phyloP scores from a whole-genome alignment of 2,797 vertebrate species.

The Microchirus variegatus region DNA sequence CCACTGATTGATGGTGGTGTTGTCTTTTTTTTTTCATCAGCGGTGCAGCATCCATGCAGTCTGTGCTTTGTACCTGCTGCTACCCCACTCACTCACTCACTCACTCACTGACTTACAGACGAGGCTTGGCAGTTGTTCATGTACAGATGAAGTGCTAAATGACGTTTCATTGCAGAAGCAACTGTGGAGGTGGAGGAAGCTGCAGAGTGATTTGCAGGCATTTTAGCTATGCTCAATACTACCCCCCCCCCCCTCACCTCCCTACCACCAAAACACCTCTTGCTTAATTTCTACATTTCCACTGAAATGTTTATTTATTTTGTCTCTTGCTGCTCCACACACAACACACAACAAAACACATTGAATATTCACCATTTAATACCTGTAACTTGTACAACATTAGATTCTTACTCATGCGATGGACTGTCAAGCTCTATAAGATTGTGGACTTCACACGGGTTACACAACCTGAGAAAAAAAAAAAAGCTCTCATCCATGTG shows the following conservation, averaged over 20 bases:
- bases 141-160: constrained; percentile 55
- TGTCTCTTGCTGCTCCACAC: neutral
- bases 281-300: constrained; percentile 38
- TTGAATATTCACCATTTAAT: too few relatives aligned
- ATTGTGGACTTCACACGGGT: constrained; percentile 18
- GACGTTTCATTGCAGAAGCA: constrained; percentile 54
- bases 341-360: neutral
- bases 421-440: neutral
- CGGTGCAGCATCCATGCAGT: constrained; percentile 14
- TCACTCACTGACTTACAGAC: constrained; percentile 31
- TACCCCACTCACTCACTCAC: constrained; percentile 13
- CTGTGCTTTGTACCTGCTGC: constrained; percentile 17
- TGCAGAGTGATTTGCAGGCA: constrained; percentile 45
- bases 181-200: constrained; percentile 49
- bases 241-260: neutral
- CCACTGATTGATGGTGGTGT: neutral
- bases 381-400: too few relatives aligned
- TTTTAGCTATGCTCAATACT: constrained; percentile 40
- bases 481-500: neutral
- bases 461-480: constrained; percentile 23
- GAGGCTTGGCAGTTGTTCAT: constrained; percentile 34
- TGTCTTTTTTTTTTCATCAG: neutral
- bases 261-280: neutral
- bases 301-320: constrained; percentile 36
- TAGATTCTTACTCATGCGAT: too few relatives aligned